Base-by-base conservation (phyloP, 2,888 invertebrate species). In the Polymixis lichenea region DNA sequence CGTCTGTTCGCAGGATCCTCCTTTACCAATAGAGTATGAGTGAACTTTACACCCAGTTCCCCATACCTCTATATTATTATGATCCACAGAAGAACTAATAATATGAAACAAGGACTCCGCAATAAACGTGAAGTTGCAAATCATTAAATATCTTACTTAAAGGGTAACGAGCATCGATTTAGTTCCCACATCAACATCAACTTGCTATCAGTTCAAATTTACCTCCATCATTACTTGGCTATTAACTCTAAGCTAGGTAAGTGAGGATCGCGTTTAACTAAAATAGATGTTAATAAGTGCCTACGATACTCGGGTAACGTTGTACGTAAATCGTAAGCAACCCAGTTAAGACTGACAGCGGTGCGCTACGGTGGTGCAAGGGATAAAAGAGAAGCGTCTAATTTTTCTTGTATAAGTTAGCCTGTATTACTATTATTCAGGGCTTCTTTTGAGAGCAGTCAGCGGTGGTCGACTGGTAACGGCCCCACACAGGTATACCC, bases 311-410 rank as follows among this genome's bases (percentile, higher is more conserved):
- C 91, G 90, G 92, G 91, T 92, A 94, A 91, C 90, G 90, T 88
- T 89, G 87, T 87, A 90, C 92, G 93, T 94, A 94, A 93, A 92
- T 94, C 89, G 89, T 91, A 92, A 91, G 93, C 94, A 94, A 94
- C 94, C 93, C 93, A 93, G 93, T 94, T 94, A 93, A 90, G 89
- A 91, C 92, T 92, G 92, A 93, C 91, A 89, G 90, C 88, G 87
- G 79, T 82, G 84, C 69, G 83, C 66, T 66, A 62, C 15, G 11
- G 25, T 61, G 81, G 58, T 67, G 1, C 56, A 86, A 82, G 74
- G 43, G 11, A 38, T 6, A n/a, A 77, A 46, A 11, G 4, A 28
- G 7, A 28, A 38, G 77, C 82, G 76, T 6, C 0, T 11, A 15
- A 1, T 1, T 62, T 77, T 53, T 46, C 15, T 25, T 11, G 19